Conservation (phyloP, 1,140 invertebrate species). For the Cydia fagiglandana region DNA sequence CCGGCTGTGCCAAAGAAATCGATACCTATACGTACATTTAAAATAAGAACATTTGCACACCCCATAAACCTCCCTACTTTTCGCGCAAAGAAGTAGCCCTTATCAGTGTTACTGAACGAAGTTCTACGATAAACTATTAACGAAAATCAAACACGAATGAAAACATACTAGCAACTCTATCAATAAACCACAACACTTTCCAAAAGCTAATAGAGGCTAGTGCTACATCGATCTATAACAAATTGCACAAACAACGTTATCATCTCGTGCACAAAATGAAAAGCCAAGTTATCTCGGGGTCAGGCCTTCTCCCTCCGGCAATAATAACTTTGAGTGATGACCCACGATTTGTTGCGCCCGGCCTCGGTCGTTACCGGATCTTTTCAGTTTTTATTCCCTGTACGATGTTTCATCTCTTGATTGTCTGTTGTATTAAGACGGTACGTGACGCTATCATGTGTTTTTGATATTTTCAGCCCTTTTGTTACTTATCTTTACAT, state of each 20-base stretch:
- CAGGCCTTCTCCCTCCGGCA: conserved; percentile 47
- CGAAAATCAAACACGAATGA: background rate
- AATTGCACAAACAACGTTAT: conserved; percentile 58
- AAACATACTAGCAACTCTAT: background rate
- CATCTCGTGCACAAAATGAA: conserved; percentile 58
- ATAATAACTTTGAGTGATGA: conserved; percentile 74
- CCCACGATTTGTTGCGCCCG: conserved; percentile 72
- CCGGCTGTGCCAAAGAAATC: too few relatives aligned
- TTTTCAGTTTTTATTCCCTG: conserved; percentile 75
- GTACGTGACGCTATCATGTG: conserved; percentile 61
- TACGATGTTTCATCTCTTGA: conserved; percentile 76
- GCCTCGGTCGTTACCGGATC: conserved; percentile 64
- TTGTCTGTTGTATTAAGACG: conserved; percentile 64
- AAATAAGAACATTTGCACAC: too few relatives aligned
- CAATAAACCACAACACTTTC: background rate
- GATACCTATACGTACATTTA: too few relatives aligned
- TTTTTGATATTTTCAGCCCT: conserved; percentile 46
- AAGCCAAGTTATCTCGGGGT: conserved; percentile 64
- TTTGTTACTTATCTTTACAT: background rate
- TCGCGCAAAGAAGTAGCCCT: too few relatives aligned
- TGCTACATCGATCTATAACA: conserved; percentile 58
- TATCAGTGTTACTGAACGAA: too few relatives aligned
- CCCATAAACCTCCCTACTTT: too few relatives aligned
- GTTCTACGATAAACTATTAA: background rate
- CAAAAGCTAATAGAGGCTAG: conserved; percentile 25